Conservation (phyloP, 2,888 invertebrate genomes). For the Microchrysa polita region DNA sequence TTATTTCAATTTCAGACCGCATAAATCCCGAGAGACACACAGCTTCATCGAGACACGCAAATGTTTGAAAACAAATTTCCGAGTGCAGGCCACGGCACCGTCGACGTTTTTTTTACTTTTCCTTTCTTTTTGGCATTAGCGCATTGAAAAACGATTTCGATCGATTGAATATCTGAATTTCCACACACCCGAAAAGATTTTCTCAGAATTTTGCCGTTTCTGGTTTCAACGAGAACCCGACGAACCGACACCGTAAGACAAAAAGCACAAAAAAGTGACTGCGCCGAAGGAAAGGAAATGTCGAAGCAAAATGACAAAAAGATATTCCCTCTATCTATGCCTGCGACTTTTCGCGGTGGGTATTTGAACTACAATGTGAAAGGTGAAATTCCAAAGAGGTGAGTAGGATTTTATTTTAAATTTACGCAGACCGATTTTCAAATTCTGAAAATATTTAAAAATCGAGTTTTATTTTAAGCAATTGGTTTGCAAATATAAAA, state of each 20-base stretch:
- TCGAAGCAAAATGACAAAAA: conserved; percentile 28
- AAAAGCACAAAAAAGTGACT: background rate
- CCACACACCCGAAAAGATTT: background rate
- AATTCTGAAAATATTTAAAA: too few relatives aligned
- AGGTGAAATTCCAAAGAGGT: background rate
- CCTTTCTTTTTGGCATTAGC: background rate
- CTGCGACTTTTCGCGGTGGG: background rate
- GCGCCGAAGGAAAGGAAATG: background rate
- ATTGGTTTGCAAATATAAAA: too few relatives aligned
- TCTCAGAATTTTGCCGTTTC: conserved; percentile 17
- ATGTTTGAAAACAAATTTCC: too few relatives aligned
- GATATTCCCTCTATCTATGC: background rate
- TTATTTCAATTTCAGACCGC: too few relatives aligned
- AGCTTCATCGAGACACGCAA: too few relatives aligned
- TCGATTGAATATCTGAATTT: background rate
- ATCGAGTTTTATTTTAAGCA: too few relatives aligned
- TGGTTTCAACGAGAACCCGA: background rate
- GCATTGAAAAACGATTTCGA: background rate
- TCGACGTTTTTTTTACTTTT: background rate
- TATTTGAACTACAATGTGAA: background rate
- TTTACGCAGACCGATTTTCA: too few relatives aligned
- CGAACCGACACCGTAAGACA: background rate
- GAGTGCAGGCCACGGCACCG: too few relatives aligned
- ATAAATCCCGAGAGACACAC: too few relatives aligned
- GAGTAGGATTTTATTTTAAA: background rate